Base-by-base conservation (phyloP, 2,113 vertebrate species). In the Amazona guildingii region DNA sequence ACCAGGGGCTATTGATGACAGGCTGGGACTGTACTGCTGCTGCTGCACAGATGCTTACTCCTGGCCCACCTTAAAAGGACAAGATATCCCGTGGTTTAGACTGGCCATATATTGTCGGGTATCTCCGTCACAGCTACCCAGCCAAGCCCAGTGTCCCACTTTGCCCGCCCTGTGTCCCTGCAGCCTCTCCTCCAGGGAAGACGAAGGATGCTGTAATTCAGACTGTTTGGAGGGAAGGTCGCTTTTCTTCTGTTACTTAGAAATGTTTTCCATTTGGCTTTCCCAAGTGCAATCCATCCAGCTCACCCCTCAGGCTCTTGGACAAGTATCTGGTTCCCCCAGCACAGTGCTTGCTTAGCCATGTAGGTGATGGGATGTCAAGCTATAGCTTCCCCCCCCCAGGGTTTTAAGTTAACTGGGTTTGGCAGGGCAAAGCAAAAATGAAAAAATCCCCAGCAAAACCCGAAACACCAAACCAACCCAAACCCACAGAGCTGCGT, bases 21-120 rank as follows among this genome's bases (percentile, higher is more conserved):
- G 63, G 72, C 88, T 91, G 55, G 79, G 77, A 79, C 94, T 95
- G 48, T 64, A 49, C 68, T 94, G 79, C 69, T 92, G 83, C 84
- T 92, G 93, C 88, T 78, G 92, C 95, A 96, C 83, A 94, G 92
- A 96, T 97, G 90, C 94, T 90, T 85, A 86, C 80, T 85, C 61
- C 96, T 95, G 96, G 96, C 95, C 96, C 94, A 96, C 96, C 96
- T 97, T 97, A 96, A 97, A 97, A 97, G 96, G 93, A 95, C 93
- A 96, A 97, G 95, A 83, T 73, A 95, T 97, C 95, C 90, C 41
- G 13, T 88, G 79, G 85, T 89, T 94, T 91, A 90, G 81, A 72
- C 85, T 86, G 96, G 87, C 96, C 84, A 79, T 92, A 92, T 92
- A 96, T 96, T 88, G 77, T 96, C 2, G 1, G 67, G 70, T 86